Evolutionary conservation across 2,888 invertebrate species (phyloP).

Genomic region (Tanaodytes sp.): DNA sequence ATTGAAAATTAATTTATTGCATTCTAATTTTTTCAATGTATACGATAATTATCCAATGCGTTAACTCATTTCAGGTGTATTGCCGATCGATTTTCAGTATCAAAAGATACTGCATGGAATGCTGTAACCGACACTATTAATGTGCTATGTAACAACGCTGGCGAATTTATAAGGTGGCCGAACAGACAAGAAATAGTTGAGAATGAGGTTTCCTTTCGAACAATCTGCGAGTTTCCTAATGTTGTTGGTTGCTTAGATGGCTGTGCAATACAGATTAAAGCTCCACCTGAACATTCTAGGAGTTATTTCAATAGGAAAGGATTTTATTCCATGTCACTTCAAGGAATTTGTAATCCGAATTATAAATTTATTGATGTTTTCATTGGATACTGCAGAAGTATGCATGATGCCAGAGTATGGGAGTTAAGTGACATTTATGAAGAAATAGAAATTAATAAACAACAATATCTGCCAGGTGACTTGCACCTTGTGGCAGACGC

Average conservation of each 20-base stretch:
- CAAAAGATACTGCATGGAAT: conserved; percentile 7
- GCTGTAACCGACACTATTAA: not conserved
- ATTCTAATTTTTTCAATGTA: too few relatives aligned
- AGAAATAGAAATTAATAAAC: not conserved
- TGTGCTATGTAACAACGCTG: not conserved
- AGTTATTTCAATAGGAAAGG: conserved; percentile 20
- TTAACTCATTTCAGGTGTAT: conserved; percentile 7
- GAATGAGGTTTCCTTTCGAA: not conserved
- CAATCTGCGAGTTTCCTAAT: conserved; percentile 4
- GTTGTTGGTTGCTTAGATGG: conserved; percentile 17
- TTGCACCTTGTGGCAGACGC: conserved; percentile 13
- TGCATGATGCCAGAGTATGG: conserved; percentile 32
- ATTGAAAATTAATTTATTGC: too few relatives aligned
- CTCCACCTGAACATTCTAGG: conserved; percentile 1
- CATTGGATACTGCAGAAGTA: conserved; percentile 24
- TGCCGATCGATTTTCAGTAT: conserved; percentile 13
- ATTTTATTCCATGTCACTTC: conserved; percentile 8
- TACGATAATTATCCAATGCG: not conserved
- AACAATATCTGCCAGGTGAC: conserved; percentile 1
- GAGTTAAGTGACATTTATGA: conserved; percentile 7
- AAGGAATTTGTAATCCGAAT: conserved; percentile 5
- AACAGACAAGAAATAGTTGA: not conserved
- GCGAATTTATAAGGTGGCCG: not conserved
- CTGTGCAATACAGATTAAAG: conserved; percentile 9
- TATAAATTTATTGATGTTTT: too few relatives aligned